Evolutionary conservation across 2,797 vertebrate species (phyloP).

Genomic region (Epinephelus malabaricus): DNA sequence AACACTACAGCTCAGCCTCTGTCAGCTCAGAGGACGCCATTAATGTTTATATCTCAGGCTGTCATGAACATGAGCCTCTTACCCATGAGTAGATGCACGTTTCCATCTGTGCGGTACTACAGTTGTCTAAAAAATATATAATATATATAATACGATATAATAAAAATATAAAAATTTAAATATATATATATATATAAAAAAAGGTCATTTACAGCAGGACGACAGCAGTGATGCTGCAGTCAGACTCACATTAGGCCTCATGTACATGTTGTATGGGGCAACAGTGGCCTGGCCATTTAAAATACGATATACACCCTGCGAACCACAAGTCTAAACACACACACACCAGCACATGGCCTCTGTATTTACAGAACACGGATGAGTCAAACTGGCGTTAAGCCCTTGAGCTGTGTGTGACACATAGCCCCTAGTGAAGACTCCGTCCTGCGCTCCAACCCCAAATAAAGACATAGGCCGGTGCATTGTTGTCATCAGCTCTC

Average conservation of each 20-base stretch:
- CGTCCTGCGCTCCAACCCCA: slow-evolving; percentile 77
- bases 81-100: no score
- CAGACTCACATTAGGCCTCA: slow-evolving; percentile 18
- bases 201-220: slow-evolving; percentile 11
- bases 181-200: no score
- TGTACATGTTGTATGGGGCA: slow-evolving; percentile 35
- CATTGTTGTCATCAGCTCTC: slow-evolving; percentile 78
- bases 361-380: slow-evolving; percentile 82
- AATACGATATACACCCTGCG: slow-evolving; percentile 43
- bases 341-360: slow-evolving; percentile 39
- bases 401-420: slow-evolving; percentile 73
- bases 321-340: slow-evolving; percentile 40
- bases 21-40: no score
- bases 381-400: slow-evolving; percentile 71
- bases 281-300: slow-evolving; percentile 47
- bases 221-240: slow-evolving; percentile 15
- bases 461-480: slow-evolving; percentile 84
- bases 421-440: slow-evolving; percentile 58
- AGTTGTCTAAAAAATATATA: no score
- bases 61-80: no score
- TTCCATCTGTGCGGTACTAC: no score
- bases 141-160: no score
- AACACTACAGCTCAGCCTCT: no score
- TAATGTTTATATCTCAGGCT: no score
- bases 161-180: no score